Base-by-base conservation (phyloP, 2,113 vertebrate genomes). In the Solea senegalensis region DNA sequence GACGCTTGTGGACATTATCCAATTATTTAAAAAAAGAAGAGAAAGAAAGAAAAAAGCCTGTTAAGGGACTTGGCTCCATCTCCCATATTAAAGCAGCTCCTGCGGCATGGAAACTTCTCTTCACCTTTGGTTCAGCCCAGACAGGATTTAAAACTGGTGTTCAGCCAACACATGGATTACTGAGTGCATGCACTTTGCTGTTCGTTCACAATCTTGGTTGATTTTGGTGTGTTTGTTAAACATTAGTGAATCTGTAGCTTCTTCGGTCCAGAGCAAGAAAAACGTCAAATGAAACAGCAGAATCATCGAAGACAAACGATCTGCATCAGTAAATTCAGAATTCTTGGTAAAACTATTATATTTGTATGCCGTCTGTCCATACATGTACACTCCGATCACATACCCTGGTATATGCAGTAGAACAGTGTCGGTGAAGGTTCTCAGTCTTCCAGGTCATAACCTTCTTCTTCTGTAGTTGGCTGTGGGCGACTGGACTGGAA, bases 131-230 rank as follows among this genome's bases (percentile, higher is more conserved):
- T 34, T 34, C 34, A 34, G 34, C 34, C 34, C 43, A 44, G 43
- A 44, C 43, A 44, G 43, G 41, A 28, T 34, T 34, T 34, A 34
- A 34, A 34, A 34, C 34, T 41, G 59, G 56, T 45, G 49, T 15
- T 50, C 71, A 11, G 81, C 81, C 72, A 81, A 5, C 5, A 5
- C 39, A 34, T 27, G 55, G 66, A 69, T 82, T 55, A 70, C 49
- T 6, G 54, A 26, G 15, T 2, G 59, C 28, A 34, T 40, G 39
- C 43, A 56, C 45, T 8, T 15, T 28, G 14, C 28, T 7, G 39
- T 55, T 34, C 34, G 5, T 34, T 34, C 34, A 34, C 34, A 34
- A 34, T 34, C 21, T 21, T 21, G 21, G 21, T 21, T 21, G 21
- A 21, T 21, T 21, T 21, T 21, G 21, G 21, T 21, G 21, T 21